Evolutionary conservation across 2,888 invertebrate genomes (phyloP), one percentile per base, ranked within the genome.

Genomic region (Shargacucullia verbasci): DNA sequence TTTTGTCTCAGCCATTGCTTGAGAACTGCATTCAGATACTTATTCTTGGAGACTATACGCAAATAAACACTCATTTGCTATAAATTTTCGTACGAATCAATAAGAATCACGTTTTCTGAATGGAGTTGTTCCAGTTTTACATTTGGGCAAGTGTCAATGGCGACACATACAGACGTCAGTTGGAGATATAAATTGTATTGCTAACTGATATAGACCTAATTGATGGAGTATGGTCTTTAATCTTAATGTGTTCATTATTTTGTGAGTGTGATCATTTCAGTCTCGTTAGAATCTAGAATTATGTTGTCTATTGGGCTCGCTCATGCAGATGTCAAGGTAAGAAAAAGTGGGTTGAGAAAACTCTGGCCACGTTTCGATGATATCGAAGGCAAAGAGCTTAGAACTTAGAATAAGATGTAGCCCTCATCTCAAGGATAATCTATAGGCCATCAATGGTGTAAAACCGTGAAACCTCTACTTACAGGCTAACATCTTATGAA

Each of bases 111-210:
- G 41, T 52, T 55, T 44, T 47, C 43, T 12, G 37, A 63, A 67
- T 55, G 35, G 46, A 61, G 44, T 35, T 20, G 70, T 70, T 53
- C 67, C 37, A 70, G 13, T 67, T 67, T 55, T 38, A 12, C 7
- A 13, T 70, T 70, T 70, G 33, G 67, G 70, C 52, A 50, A 59
- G 29, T 67, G 70, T 66, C 70, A 63, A 8, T 10, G 11, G n/a
- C 11, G 8, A 27, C 59, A 63, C 67, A 70, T 70, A 59, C 52
- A 63, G 8, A 39, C 63, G 70, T 67, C 70, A 40, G 52, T 70
- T 52, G 37, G 12, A 12, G 35, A 55, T 67, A 52, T 70, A 70
- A 59, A 63, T 63, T 57, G 49, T 57, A 41, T 63, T n/a, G 34
- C 25, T 40, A 44, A 31, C 33, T 29, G 31, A 38, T 12, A 39